Percentiles rank a stretch among this genome's conserved stretches.
Conservation (phyloP, 2,797 vertebrate genomes). For the Lepilemur septentrionalis region DNA sequence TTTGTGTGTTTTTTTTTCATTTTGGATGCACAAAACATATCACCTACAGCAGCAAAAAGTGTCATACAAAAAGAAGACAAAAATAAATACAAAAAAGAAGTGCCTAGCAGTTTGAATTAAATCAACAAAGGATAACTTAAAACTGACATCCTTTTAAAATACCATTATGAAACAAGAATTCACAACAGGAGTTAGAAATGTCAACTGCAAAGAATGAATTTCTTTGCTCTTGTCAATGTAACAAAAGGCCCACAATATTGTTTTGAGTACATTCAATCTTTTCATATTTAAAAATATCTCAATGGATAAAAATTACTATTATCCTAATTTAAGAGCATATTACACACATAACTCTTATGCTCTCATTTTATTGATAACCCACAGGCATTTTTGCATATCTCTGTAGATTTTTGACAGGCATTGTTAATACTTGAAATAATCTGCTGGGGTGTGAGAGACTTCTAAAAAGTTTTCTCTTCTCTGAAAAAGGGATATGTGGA, state of each 20-base stretch:
- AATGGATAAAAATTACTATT: conserved; percentile 53
- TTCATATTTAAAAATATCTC: conserved; percentile 75
- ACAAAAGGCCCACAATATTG: conserved; percentile 70
- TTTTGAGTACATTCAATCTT: conserved; percentile 62
- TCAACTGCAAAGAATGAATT: conserved; percentile 72
- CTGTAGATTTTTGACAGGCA: conserved; percentile 62
- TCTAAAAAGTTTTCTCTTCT: conserved; percentile 19
- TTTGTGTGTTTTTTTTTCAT: not conserved
- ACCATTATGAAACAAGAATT: conserved; percentile 67
- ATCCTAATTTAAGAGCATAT: conserved; percentile 60
- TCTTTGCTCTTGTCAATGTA: conserved; percentile 67
- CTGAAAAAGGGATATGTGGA: not conserved
- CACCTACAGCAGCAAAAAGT: conserved; percentile 24
- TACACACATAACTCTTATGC: conserved; percentile 2
- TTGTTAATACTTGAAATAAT: conserved; percentile 66
- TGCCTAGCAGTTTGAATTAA: conserved; percentile 63
- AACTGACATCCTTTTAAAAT: conserved; percentile 55
- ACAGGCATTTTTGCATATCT: conserved; percentile 40
- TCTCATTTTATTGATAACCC: conserved; percentile 60
- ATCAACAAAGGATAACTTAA: conserved; percentile 68
- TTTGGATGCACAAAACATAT: conserved; percentile 25
- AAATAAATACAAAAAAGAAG: conserved; percentile 50
- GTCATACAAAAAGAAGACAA: conserved; percentile 44
- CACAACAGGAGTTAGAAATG: conserved; percentile 73
- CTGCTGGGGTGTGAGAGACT: not conserved